Percentiles rank a stretch among this genome's conserved stretches.
phyloP scores from a whole-genome alignment of 2,113 vertebrate species.

The Beaufortia kweichowensis region DNA sequence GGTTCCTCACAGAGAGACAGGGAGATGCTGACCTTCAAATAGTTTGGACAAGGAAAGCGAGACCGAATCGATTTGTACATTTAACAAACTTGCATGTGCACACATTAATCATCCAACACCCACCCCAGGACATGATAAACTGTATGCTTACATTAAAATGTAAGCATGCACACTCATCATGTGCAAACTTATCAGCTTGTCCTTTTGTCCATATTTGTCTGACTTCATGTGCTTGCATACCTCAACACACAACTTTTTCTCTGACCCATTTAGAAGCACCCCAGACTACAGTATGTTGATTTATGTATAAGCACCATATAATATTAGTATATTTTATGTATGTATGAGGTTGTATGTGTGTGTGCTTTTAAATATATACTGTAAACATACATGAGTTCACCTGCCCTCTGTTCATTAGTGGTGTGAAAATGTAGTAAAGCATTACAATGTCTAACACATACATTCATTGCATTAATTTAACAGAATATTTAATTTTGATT shows the following conservation, averaged over 20 bases:
- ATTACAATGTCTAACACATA: background rate
- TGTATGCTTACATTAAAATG: background rate
- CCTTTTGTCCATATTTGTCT: background rate
- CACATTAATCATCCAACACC: slow-evolving; percentile 64
- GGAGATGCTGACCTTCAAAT: slow-evolving; percentile 67
- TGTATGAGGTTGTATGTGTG: background rate
- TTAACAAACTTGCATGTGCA: slow-evolving; percentile 62
- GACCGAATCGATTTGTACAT: slow-evolving; percentile 65
- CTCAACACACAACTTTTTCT: background rate
- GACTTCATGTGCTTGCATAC: background rate
- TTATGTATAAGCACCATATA: no score
- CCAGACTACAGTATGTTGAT: no score
- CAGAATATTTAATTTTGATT: background rate
- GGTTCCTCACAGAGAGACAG: slow-evolving; percentile 32
- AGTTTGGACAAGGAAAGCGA: slow-evolving; percentile 59
- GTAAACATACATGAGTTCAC: background rate
- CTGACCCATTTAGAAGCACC: background rate
- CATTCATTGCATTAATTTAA: background rate
- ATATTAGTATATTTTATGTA: background rate
- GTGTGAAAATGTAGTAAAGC: background rate
- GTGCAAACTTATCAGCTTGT: background rate
- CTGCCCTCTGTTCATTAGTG: background rate
- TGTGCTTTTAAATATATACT: background rate
- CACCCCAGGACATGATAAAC: background rate
- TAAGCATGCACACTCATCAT: background rate